Base-by-base conservation (phyloP, 2,888 invertebrate species). In the Dastarcus helophoroides region DNA sequence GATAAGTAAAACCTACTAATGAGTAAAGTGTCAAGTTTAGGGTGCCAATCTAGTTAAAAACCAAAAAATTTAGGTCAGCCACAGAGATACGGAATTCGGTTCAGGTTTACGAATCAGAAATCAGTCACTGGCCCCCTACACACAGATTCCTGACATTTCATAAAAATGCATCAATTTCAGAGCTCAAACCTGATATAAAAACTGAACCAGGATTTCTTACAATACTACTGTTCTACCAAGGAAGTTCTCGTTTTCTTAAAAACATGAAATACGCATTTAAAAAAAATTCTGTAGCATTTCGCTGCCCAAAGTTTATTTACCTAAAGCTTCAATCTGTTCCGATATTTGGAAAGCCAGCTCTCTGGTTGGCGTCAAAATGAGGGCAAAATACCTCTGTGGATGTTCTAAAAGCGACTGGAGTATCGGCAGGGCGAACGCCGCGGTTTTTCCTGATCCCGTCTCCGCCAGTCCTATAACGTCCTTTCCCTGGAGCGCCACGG, bases 331-430 rank as follows among this genome's bases (percentile, higher is more conserved):
- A 67, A 98, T 91, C 56, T 99, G 98, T 63, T 98, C 97, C 0
- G 89, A 84, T 53, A 98, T 98, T 63, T 98, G 98, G 58, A 93
- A 93, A 3, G 98, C 98, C 49, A 98, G 66, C 63, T 98, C 98
- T 61, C 98, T 73, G 0, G 98, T 98, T 1, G 98, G 98, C 9
- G 98, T 97, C 29, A 98, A 60, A 41, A 98, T 69, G 0, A 95
- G 64, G 0, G 91, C 91, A 63, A 91, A 98, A 53, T 94, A 81
- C 56, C 94, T 69, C 56, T 95, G 95, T 1, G 95, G 95, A 51
- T 78, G 81, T 43, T 91, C 83, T 22, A 98, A 62, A 9, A 97
- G 63, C 0, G 84, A 72, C 53, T 98, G 97, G 15, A 98, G 61
- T 40, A 98, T 95, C 0, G 98, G 98, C 36, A 98, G 58, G 0